These are phyloP conservation scores for Tetraneura akinire DNA, from an alignment of 1,140 invertebrate species.

Conservation along the genomic window DNA sequence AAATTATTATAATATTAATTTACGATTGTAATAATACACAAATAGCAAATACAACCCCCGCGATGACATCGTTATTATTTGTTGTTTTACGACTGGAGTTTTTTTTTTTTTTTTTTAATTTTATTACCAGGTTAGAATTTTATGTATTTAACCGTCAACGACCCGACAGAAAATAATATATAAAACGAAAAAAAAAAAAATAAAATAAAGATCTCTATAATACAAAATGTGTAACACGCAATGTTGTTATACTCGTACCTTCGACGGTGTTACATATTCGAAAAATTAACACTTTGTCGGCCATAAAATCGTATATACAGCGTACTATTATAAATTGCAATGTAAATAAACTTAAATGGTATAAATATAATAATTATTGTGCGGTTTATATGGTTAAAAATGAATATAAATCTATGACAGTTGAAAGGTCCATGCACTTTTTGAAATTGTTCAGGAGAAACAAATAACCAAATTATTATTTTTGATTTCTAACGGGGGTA, in stretches of 20 bases:
- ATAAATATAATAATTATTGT: not conserved
- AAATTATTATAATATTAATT: no score
- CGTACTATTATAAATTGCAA: not conserved
- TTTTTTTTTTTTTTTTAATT: conserved; percentile 19
- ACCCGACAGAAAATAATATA: not conserved
- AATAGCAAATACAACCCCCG: no score
- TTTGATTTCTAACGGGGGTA: no score
- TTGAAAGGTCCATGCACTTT: no score
- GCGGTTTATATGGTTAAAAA: not conserved
- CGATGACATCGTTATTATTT: not conserved
- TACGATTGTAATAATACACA: no score
- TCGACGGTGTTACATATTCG: no score
- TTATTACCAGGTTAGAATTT: conserved; percentile 3
- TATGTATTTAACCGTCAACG: not conserved
- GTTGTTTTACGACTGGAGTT: not conserved
- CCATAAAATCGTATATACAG: no score
- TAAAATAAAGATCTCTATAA: no score
- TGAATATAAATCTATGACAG: not conserved
- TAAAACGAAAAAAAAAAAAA: not conserved
- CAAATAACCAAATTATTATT: no score
- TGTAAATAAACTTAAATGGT: no score
- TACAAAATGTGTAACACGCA: not conserved
- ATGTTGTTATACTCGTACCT: no score
- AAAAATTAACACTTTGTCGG: not conserved
- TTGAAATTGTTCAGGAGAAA: no score